Base-by-base conservation (phyloP, 2,113 vertebrate genomes). In the Catharus minimus region DNA sequence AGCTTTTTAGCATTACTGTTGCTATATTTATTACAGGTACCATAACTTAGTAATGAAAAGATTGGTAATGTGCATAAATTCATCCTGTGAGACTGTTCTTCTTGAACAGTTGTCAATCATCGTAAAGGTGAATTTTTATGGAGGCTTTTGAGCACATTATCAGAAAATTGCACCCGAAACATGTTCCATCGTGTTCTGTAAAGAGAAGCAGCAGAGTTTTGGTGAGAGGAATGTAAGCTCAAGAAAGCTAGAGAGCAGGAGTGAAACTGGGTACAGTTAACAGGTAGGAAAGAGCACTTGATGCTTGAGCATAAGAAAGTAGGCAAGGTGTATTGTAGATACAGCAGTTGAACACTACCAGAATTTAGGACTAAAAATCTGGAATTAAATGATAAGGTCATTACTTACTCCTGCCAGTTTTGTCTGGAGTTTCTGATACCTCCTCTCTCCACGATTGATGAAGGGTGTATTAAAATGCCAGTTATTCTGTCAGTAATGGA, bases 11-110 rank as follows among this genome's bases (percentile, higher is more conserved):
- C 41, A 75, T 86, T 94, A 83, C 64, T 67, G 26, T 85, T 92
- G 65, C 74, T 69, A 12, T 86, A 86, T 95, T 86, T 90, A 69
- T 92, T 93, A 69, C 50, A 88, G 46, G 41, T 92, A 83, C 79
- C 75, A 52, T 94, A 94, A 88, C 79, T 77, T 71, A 71, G 61
- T 91, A 95, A 83, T 94, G 62, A 91, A 88, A 88, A 92, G 92
- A 91, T 92, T 71, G 68, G 27, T 80, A 88, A 85, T 67, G 68
- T 95, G 85, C 72, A 71, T 88, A 64, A 92, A 93, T 90, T 73
- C 60, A 67, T 95, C 88, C 68, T 91, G 6, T 69, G 88, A 93
- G 65, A 88, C 79, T 75, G 75, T 88, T 88, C 77, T 64, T 83
- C 56, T 74, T 49, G 26, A 79, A 22, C 3, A 27, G 39, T 80